These are phyloP conservation scores for Budorcas taxicolor DNA, from an alignment of 2,113 vertebrate genomes.

Conservation along the genomic window DNA sequence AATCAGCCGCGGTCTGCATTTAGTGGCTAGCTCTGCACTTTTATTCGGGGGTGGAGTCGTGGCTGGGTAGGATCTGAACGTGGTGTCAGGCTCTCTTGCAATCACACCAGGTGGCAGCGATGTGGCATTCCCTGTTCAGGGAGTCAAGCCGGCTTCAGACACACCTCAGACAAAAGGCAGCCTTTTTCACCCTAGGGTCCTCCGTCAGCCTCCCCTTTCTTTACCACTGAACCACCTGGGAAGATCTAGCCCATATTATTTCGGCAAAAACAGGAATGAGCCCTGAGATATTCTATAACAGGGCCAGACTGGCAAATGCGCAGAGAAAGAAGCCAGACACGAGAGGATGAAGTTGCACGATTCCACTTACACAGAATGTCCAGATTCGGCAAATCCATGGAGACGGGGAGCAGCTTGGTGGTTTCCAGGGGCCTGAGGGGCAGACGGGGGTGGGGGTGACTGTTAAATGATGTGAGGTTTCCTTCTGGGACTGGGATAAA, in stretches of 20 bases:
- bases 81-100: background rate
- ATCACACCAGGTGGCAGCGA: too few species aligned
- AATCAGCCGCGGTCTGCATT: background rate
- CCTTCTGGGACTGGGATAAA: background rate
- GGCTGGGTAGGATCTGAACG: background rate
- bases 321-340: background rate
- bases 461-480: background rate
- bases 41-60: accelerated
- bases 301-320: background rate
- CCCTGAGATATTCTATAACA: accelerated
- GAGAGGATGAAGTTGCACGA: background rate
- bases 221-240: background rate
- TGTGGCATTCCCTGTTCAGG: background rate
- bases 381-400: background rate
- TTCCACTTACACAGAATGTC: accelerated
- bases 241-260: background rate
- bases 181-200: background rate
- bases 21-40: background rate
- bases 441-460: background rate
- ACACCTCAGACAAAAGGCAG: background rate
- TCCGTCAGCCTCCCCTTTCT: background rate
- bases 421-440: background rate
- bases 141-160: background rate
- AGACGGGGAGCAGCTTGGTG: background rate
- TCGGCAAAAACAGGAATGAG: accelerated